Base-by-base conservation (phyloP, 2,113 vertebrate species). In the Mugil cephalus region DNA sequence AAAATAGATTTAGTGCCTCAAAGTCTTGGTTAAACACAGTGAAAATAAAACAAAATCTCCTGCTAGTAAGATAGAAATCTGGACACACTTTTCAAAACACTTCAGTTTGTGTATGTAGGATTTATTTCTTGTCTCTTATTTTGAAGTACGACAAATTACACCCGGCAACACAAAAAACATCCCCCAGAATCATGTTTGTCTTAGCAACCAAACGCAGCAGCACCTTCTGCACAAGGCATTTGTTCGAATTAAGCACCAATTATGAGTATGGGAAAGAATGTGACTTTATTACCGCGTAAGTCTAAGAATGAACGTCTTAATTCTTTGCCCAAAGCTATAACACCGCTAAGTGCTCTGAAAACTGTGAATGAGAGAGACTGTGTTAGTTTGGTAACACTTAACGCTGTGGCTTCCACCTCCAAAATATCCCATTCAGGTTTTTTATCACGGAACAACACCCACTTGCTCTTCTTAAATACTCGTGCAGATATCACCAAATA, bases 381-480 rank as follows among this genome's bases (percentile, higher is more conserved):
- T 51, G 54, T 45, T 58, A 46, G 68, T 45, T 18, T 36, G 74
- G 66, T 19, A 85, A 66, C 75, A 83, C 61, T 75, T 76, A n/a
- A 82, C 1, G 4, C 45, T 58, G 10, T 35, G 48, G 64, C 52
- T 67, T 71, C 53, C 65, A 48, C 54, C 34, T 47, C 45, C 59
- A 15, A 62, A 55, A 60, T 1, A 60, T 40, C 21, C 50, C 63
- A 47, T 48, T 46, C 21, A 74, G 52, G 14, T 67, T n/a, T 71
- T n/a, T 80, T 63, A 52, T 50, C 69, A 52, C 10, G 35, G 36
- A 80, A 63, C 56, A 48, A 59, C 66, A 77, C 60, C 69, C 48
- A 58, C 58, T 54, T 12, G 66, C 43, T 54, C 66, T 48, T 88
- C 65, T 80, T 85, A 77, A 85, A 91, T 84, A 68, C 58, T 69